Base-by-base conservation (phyloP, 2,797 vertebrate species). In the Odontamblyopus rebecca region DNA sequence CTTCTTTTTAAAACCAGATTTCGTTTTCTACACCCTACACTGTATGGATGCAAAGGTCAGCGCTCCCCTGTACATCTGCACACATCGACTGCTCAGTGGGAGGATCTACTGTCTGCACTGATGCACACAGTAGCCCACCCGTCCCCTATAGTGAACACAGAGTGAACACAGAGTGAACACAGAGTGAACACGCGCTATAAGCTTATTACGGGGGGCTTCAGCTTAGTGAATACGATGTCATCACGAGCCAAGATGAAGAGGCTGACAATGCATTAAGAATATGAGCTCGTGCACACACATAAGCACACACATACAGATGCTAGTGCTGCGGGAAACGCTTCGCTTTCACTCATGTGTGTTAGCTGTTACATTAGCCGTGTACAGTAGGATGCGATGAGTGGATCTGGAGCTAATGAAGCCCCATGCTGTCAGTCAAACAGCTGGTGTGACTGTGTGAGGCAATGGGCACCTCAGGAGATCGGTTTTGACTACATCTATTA, bases 171-270 rank as follows among this genome's bases (percentile, higher is more conserved):
- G n/a, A 65, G 81, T 74, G 73, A 86, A 85, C 78, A 83, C 79
- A 69, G 71, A 65, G 81, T 75, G 73, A 86, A 85, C 78, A 84
- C 80, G 81, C 85, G 72, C 79, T 73, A 84, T 88, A 88, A 91
- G 88, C 86, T 73, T 56, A 86, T 89, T 85, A 75, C 74, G 19
- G 61, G 69, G 77, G 80, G 80, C 80, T 78, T 70, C 75, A 62
- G 76, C 83, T 85, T 71, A 62, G 59, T 61, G 56, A 12, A 67
- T 69, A 76, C 44, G 76, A 84, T 83, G 84, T 85, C 82, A 84
- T 63, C 68, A 74, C 75, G 75, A 80, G 38, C 1, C 27, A 62
- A 75, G 65, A 82, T 66, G 68, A 72, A 83, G 75, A 78, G 78
- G 82, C 82, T 87, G 86, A 88, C 79, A 80, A 80, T 83, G 84